Evolutionary conservation across 2,113 vertebrate genomes (phyloP).

Genomic region (Xenopus laevis): DNA sequence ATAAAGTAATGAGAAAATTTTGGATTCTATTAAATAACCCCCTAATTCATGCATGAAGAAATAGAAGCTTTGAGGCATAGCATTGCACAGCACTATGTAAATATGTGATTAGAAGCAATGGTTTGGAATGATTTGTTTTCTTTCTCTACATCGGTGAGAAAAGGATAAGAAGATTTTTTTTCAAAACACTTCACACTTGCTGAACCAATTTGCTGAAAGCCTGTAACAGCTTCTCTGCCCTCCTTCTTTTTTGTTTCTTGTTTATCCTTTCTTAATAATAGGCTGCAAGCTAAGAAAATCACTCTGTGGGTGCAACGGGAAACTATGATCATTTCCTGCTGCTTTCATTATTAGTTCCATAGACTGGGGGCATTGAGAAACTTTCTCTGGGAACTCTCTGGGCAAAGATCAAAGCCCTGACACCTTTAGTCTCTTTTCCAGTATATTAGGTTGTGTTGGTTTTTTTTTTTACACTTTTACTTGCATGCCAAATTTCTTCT

Average conservation of each 20-base stretch:
- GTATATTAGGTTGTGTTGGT: not conserved
- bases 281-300: not conserved
- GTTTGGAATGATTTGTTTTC: too few species aligned
- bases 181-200: too few species aligned
- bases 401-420: conserved; percentile 4
- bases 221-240: not conserved
- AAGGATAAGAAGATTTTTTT: too few species aligned
- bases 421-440: not conserved
- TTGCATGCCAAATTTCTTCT: not conserved
- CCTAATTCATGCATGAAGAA: too few species aligned
- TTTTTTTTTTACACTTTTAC: not conserved
- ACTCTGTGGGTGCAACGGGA: not conserved
- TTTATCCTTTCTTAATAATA: not conserved
- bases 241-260: not conserved
- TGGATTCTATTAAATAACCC: too few species aligned
- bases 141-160: too few species aligned
- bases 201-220: not conserved
- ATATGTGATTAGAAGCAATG: too few species aligned
- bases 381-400: conserved; percentile 12
- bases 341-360: conserved; percentile 19
- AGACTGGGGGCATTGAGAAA: not conserved
- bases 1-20: too few species aligned
- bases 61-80: too few species aligned
- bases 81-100: too few species aligned
- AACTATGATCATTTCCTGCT: not conserved